Base-by-base conservation (phyloP, 2,797 vertebrate species). In the Peromyscus attwateri region DNA sequence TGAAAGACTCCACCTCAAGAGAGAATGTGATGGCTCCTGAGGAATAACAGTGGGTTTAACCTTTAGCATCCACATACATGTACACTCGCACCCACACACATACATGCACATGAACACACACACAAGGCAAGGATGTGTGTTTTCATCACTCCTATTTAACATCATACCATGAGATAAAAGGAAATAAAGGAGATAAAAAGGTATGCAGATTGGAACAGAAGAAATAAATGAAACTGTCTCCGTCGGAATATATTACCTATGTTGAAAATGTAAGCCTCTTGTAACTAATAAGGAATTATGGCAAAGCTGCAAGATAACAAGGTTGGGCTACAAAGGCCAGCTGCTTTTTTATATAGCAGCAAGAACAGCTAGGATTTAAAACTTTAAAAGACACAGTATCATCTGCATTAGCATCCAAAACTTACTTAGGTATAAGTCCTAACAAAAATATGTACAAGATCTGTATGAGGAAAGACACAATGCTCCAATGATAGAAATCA, bases 331-430 rank as follows among this genome's bases (percentile, higher is more conserved):
- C 21, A 60, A 60, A 85, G 27, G 29, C 64, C 68, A 94, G 52
- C 25, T 57, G n/a, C 10, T 92, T 89, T 81, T 89, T 75, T 81
- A 70, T 14, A 94, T 52, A 64, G 25, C 46, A 89, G n/a, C 40
- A 90, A 90, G 46, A 90, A 89, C 14, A 87, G 29, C 19, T 92
- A 40, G 25, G 87, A 70, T 92, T 95, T 91, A 19, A 95, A 95
- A 73, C 40, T 49, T 77, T 40, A 37, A 82, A 82, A 95, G 80
- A 62, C 13, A 57, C 10, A 89, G 23, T 92, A 60, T 88, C 21
- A 88, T 52, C 83, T 84, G 71, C 4, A 87, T 87, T 37, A 80
- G 34, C 40, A 75, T 37, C 62, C 90, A 79, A 91, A 91, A 57
- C 8, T 57, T 60, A 82, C 17, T 81, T 73, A 49, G 46, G 34